Percentiles rank a stretch among this genome's conserved stretches.
phyloP scores from a whole-genome alignment of 2,797 vertebrate genomes.

The Pangasius krempfi region DNA sequence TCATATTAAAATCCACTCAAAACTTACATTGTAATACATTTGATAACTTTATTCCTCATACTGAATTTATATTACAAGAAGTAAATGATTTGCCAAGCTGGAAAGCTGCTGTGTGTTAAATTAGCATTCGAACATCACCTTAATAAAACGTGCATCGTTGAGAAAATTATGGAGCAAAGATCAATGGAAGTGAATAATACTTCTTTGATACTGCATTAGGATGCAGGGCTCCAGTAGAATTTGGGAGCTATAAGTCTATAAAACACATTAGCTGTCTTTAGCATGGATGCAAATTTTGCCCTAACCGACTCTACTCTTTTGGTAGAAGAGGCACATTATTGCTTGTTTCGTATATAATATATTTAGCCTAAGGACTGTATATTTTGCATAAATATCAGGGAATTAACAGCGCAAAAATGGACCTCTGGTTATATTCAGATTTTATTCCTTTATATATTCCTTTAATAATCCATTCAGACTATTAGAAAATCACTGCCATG shows the following conservation, averaged over 20 bases:
- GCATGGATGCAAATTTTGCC: conserved; percentile 31
- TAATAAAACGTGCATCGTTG: conserved; percentile 29
- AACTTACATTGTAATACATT: background rate
- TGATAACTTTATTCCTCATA: background rate
- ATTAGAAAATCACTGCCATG: background rate
- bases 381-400: background rate
- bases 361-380: background rate
- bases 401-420: background rate
- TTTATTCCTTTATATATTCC: background rate
- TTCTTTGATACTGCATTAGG: conserved; percentile 59
- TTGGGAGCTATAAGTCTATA: conserved; percentile 57
- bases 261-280: conserved; percentile 51
- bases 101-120: conserved; percentile 2
- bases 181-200: conserved; percentile 59
- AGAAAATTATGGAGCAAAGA: conserved; percentile 53
- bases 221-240: conserved; percentile 58
- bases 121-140: conserved; percentile 24
- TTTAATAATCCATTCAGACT: background rate
- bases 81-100: conserved; percentile 29
- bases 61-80: background rate
- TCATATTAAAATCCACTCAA: background rate
- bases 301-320: conserved; percentile 19
- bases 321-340: background rate
- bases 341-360: background rate
- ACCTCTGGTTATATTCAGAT: background rate